Evolutionary conservation across 2,888 invertebrate species (phyloP).

Genomic region (Amphipoea lucens): DNA sequence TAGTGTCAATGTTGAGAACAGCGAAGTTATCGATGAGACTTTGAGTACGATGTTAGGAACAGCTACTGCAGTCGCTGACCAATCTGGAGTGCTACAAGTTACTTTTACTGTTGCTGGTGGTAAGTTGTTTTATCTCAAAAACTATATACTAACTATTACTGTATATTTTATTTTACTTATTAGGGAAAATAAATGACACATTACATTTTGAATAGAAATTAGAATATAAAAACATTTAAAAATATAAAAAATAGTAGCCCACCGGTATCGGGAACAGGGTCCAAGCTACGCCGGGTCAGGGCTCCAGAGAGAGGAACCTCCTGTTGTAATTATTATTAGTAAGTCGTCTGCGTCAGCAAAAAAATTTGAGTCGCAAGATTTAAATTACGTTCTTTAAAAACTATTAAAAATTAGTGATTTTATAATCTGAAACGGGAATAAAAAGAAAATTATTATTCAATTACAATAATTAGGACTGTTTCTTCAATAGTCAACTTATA

Average conservation of each 20-base stretch:
- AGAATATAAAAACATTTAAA: too few species aligned
- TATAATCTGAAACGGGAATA: not conserved
- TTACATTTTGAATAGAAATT: not conserved
- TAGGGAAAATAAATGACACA: not conserved
- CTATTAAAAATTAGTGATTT: not conserved
- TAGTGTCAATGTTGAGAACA: slow-evolving; percentile 72
- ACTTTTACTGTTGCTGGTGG: slow-evolving; percentile 88
- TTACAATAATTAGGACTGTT: not conserved
- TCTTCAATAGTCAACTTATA: too few species aligned
- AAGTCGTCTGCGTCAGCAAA: not conserved
- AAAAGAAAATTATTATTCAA: not conserved
- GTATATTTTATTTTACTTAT: not conserved
- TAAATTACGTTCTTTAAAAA: not conserved
- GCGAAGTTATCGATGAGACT: slow-evolving; percentile 81
- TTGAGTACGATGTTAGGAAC: slow-evolving; percentile 86
- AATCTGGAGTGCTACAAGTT: slow-evolving; percentile 88
- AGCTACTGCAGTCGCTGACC: slow-evolving; percentile 82
- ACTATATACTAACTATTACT: not conserved
- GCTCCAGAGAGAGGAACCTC: too few species aligned
- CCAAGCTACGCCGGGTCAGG: too few species aligned
- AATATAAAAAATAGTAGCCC: too few species aligned
- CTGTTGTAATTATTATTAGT: not conserved
- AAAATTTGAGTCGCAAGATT: too few species aligned
- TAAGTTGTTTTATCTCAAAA: slow-evolving; percentile 68
- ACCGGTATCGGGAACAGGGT: too few species aligned